Evolutionary conservation across 2,113 vertebrate genomes (phyloP).

Genomic region (Platycercus adscitus): DNA sequence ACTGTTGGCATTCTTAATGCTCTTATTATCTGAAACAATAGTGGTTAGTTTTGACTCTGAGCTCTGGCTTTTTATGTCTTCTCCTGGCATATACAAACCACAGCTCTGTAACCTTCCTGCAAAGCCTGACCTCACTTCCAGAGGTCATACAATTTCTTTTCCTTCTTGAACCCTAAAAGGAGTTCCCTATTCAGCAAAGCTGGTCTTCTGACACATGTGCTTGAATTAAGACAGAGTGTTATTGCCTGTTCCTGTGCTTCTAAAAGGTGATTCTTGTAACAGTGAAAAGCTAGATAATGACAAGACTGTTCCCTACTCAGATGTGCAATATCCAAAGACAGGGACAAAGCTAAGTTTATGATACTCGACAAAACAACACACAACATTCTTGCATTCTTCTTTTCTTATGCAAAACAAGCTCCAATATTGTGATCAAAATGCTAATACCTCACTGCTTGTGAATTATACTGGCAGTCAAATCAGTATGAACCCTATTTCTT

Average conservation of each 20-base stretch:
- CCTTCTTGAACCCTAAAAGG: neutral
- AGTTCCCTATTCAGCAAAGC: neutral
- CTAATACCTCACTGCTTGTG: neutral
- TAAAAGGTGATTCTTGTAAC: neutral
- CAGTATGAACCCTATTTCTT: neutral
- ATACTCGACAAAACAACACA: neutral
- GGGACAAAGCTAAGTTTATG: neutral
- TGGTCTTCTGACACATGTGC: neutral
- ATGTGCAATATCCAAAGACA: neutral
- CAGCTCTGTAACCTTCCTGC: neutral
- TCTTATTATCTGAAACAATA: neutral
- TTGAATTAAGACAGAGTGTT: neutral
- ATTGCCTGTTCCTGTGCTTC: neutral
- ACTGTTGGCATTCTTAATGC: neutral
- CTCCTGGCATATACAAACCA: neutral
- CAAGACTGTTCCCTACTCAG: neutral
- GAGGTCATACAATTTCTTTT: neutral
- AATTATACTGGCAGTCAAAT: neutral
- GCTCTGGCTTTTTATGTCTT: neutral
- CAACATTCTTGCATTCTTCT: neutral
- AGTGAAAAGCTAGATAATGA: neutral
- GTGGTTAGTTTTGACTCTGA: neutral
- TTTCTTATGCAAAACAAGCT: neutral
- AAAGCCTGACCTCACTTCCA: neutral
- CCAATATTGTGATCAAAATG: neutral